Conservation (phyloP, 2,113 vertebrate genomes). For the Telmatochromis sp. region DNA sequence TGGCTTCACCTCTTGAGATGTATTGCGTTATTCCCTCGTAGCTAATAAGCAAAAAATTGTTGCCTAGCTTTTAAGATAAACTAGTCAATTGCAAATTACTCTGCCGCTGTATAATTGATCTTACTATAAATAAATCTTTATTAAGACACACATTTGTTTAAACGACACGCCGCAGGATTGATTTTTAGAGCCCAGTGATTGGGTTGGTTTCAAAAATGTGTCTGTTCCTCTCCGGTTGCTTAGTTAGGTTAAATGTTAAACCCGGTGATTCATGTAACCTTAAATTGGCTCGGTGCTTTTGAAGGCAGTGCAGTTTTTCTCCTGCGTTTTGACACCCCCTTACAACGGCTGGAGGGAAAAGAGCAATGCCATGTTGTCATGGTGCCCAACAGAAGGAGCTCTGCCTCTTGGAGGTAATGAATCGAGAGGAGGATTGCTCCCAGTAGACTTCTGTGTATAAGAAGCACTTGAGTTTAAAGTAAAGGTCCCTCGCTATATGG, state of each 20-base stretch:
- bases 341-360: constrained; percentile 26
- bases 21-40: neutral
- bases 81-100: neutral
- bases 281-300: constrained; percentile 26
- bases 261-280: constrained; percentile 14
- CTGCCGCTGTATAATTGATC: neutral
- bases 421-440: constrained; percentile 58
- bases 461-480: constrained; percentile 58
- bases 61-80: neutral
- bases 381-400: constrained; percentile 50
- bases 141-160: neutral
- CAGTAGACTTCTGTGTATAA: constrained; percentile 41
- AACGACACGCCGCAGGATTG: neutral
- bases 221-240: neutral
- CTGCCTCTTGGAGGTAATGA: constrained; percentile 57
- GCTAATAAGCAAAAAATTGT: neutral
- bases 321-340: constrained; percentile 17
- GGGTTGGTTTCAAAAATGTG: neutral
- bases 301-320: constrained; percentile 35
- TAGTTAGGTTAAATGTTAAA: neutral
- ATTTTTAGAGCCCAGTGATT: neutral
- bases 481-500: constrained; percentile 25
- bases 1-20: neutral
- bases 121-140: neutral
- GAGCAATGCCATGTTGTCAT: constrained; percentile 63